Percentiles rank a stretch among this genome's conserved stretches.
These are phyloP conservation scores for Rapana venosa DNA, from an alignment of 2,888 invertebrate species.

Conservation along the genomic window DNA sequence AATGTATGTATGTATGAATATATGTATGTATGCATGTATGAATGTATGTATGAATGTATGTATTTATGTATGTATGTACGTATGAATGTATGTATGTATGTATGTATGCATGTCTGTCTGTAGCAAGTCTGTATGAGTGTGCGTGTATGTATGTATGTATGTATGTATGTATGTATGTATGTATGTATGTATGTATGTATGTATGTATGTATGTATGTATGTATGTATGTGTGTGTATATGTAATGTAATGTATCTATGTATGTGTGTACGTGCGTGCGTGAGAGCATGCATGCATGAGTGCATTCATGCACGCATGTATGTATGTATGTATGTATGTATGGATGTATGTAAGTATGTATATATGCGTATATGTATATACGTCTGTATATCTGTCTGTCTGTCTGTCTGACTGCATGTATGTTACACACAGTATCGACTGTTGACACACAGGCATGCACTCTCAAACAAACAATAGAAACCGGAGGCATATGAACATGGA, in stretches of 20 bases:
- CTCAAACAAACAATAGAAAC: no score
- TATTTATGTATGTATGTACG: no score
- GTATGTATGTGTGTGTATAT: not conserved
- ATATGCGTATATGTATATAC: not conserved
- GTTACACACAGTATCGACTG: not conserved
- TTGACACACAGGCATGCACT: no score
- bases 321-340: not conserved
- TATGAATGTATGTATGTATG: not conserved
- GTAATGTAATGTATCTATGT: not conserved
- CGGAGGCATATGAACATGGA: no score
- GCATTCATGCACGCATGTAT: not conserved
- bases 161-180: slow-evolving; percentile 15
- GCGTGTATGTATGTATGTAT: not conserved
- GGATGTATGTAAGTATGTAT: not conserved
- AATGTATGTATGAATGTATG: no score
- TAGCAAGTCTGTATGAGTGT: not conserved
- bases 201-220: slow-evolving; percentile 5
- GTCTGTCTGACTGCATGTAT: not conserved
- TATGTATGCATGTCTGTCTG: not conserved
- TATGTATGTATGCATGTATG: not conserved
- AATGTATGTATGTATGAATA: not conserved
- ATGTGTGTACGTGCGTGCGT: not conserved
- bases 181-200: not conserved
- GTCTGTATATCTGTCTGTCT: not conserved
- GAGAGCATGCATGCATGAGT: not conserved